Evolutionary conservation across 2,797 vertebrate genomes (phyloP), one percentile per base, ranked within the genome.

Genomic region (Neosalanx taihuensis): DNA sequence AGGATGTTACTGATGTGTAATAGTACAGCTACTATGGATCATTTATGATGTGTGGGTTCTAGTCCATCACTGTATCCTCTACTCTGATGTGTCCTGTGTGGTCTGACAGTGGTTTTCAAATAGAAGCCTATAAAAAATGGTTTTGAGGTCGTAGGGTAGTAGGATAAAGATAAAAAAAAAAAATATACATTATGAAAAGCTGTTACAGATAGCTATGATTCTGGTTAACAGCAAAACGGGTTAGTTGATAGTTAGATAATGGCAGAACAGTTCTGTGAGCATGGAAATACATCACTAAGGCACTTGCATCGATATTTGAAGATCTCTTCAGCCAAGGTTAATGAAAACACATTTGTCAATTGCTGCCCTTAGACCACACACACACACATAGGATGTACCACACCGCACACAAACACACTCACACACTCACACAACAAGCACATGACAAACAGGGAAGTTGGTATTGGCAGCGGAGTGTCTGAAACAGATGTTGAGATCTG

Each of bases 281-380:
- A 37, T 37, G 6, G 6, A 41, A 17, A 56, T 56, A n/a, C 51
- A 56, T n/a, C 17, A 56, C 17, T 56, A 56, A 6, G 18, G 51
- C 6, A 17, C 15, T 3, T 17, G 3, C 15, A 78, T 89, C 86
- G 90, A 86, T 88, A 86, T 80, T 76, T 82, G 79, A 89, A 81
- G 77, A 78, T 77, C 67, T 78, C 68, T 70, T 53, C 51, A 53
- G 15, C 51, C 41, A n/a, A 35, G 64, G 46, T 77, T 70, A 79
- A 89, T 89, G 51, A 88, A 88, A 79, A 72, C 70, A 49, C 67
- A 74, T 87, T 31, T 72, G 74, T 84, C 46, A 70, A 86, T 81
- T 77, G 37, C 68, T 74, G 73, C 77, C 75, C 79, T 65, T 73
- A 57, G 81, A 77, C 33, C n/a, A 3, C 53, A 20, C n/a, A 35